Percentiles rank a stretch among this genome's conserved stretches.
phyloP scores from a whole-genome alignment of 2,113 vertebrate genomes.

The Herpetotheres cachinnans region DNA sequence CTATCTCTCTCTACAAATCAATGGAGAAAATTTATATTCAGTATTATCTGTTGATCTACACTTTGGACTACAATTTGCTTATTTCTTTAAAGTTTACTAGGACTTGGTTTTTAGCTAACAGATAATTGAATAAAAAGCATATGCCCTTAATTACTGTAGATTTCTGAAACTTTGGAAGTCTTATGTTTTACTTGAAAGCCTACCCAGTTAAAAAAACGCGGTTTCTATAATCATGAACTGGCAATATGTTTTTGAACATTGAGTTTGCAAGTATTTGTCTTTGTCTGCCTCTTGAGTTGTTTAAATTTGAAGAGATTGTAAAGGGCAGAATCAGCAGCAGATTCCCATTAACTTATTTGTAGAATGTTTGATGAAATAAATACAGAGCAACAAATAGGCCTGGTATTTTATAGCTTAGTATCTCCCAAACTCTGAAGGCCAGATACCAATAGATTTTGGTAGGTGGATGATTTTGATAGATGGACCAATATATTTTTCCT shows the following conservation, averaged over 20 bases:
- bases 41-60: not conserved
- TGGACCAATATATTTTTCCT: not conserved
- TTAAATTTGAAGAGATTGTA: not conserved
- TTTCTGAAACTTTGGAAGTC: constrained; percentile 57
- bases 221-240: constrained; percentile 29
- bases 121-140: not conserved
- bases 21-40: not conserved
- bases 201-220: constrained; percentile 32
- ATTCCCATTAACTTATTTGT: not conserved
- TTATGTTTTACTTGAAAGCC: constrained; percentile 3
- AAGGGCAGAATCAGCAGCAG: not conserved
- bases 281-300: constrained; percentile 40
- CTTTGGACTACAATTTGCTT: not conserved
- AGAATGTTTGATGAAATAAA: not conserved
- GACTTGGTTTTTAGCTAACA: not conserved
- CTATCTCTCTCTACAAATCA: not conserved
- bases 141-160: constrained; percentile 33
- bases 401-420: not conserved
- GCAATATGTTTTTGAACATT: constrained; percentile 18
- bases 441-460: not conserved
- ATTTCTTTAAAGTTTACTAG: not conserved
- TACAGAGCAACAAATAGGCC: not conserved
- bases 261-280: constrained; percentile 43
- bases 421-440: not conserved
- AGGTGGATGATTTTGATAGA: not conserved